Evolutionary conservation across 2,888 invertebrate genomes (phyloP).

Genomic region (Lycia hirtaria): DNA sequence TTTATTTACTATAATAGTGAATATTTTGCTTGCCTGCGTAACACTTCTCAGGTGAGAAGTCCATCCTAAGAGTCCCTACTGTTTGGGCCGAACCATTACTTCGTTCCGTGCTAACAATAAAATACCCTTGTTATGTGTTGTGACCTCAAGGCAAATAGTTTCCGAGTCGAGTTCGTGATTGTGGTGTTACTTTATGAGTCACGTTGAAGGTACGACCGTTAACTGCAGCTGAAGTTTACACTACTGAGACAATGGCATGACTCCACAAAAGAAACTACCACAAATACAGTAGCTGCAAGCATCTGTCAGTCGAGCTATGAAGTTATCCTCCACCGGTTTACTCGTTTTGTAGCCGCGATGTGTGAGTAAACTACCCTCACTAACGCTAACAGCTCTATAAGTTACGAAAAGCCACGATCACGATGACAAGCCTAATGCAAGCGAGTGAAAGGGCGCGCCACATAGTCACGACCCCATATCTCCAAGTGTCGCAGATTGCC

Average conservation of each 20-base stretch:
- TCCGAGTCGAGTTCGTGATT: constrained; percentile 56
- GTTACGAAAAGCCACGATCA: constrained; percentile 41
- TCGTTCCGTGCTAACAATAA: constrained; percentile 56
- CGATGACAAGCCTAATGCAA: constrained; percentile 53
- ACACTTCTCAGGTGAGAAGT: background rate
- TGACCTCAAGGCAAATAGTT: constrained; percentile 63
- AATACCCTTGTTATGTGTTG: constrained; percentile 62
- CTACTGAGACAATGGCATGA: constrained; percentile 38
- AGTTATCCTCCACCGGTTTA: constrained; percentile 35
- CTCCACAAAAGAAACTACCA: constrained; percentile 47
- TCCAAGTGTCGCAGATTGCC: constrained; percentile 52
- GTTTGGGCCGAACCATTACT: constrained; percentile 30
- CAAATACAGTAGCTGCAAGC: constrained; percentile 29
- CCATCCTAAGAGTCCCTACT: background rate
- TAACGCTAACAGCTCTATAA: constrained; percentile 25
- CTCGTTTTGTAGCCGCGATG: constrained; percentile 52
- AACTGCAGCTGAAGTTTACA: constrained; percentile 41
- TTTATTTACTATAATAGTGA: background rate
- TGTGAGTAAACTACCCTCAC: constrained; percentile 40
- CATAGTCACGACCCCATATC: constrained; percentile 50
- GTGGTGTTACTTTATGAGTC: constrained; percentile 59
- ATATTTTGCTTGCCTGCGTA: too few species aligned
- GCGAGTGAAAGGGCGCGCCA: constrained; percentile 46
- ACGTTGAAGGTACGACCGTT: constrained; percentile 46
- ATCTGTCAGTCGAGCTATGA: constrained; percentile 23